These are phyloP conservation scores for Oreochromis spilurus DNA, from an alignment of 2,113 vertebrate genomes.

Conservation along the genomic window DNA sequence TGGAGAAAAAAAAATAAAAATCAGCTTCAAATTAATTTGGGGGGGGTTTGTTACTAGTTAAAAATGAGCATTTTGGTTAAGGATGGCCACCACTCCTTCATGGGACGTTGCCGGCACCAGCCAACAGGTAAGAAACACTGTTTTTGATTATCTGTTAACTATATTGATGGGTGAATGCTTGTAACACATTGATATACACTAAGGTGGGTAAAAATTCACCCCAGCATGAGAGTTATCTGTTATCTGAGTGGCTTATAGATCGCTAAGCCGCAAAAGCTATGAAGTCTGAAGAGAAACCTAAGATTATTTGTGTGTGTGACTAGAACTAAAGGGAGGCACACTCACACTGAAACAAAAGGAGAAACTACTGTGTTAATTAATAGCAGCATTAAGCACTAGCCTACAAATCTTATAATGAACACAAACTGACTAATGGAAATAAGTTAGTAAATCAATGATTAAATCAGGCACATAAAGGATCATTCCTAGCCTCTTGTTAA, in stretches of 20 bases:
- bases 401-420: background rate
- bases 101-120: background rate
- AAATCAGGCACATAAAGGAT: background rate
- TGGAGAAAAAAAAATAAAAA: background rate
- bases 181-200: background rate
- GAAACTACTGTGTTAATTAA: background rate
- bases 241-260: background rate
- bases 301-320: background rate
- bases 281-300: background rate
- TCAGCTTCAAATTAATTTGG: background rate
- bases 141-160: background rate
- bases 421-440: background rate
- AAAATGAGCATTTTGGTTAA: background rate
- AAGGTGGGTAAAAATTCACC: background rate
- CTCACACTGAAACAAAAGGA: background rate
- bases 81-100: background rate
- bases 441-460: background rate
- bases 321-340: background rate
- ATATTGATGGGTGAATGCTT: background rate
- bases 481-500: background rate
- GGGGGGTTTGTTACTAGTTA: background rate
- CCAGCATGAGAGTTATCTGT: background rate
- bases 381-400: background rate
- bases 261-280: background rate
- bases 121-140: background rate